Base-by-base conservation (phyloP, 2,113 vertebrate genomes). In the Halcyon malimbica region DNA sequence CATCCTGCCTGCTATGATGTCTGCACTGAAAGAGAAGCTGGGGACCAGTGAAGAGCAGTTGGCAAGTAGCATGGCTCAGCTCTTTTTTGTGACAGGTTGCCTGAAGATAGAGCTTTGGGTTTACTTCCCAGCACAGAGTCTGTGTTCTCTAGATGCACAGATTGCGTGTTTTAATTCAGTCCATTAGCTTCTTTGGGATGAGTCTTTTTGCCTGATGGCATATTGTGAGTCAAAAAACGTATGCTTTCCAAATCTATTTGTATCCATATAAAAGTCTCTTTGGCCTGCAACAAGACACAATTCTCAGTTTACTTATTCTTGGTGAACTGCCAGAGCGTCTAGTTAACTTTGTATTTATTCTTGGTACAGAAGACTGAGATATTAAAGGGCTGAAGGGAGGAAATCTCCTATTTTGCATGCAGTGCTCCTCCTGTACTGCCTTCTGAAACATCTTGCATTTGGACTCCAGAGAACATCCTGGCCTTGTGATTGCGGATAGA, bases 1-100 rank as follows among this genome's bases (percentile, higher is more conserved):
- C 89, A 99, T 99, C 95, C 98, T 99, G 50, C 99, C 99, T 4
- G 99, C 99, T 4, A 98, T 99, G 88, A 99, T 99, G 95, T 98
- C 98, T 78, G 99, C 99, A 2, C 98, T 99, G 67, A 99, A 99
- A 95, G 98, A 97, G 91, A 99, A 99, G 91, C 98, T 99, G 26
- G 99, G 98, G 85, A 99, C 98, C 41, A 98, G 98, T 5, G 98
- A 99, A 5, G 99, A 99, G 94, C 98, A 98, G 18, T 98, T 99
- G 99, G 99, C 99, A 97, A 96, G 90, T 85, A 69, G 46, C 62
- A 28, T 1, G 16, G 65, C 71, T 96, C 89, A 87, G 63, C 71
- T 91, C 75, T 90, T 51, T 95, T 91, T 96, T 25, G 6, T 77
- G 93, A 93, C 91, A 89, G 53, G 74, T 65, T 94, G 77, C 71